phyloP scores from a whole-genome alignment of 2,888 invertebrate genomes.

The Orgyia antiqua region DNA sequence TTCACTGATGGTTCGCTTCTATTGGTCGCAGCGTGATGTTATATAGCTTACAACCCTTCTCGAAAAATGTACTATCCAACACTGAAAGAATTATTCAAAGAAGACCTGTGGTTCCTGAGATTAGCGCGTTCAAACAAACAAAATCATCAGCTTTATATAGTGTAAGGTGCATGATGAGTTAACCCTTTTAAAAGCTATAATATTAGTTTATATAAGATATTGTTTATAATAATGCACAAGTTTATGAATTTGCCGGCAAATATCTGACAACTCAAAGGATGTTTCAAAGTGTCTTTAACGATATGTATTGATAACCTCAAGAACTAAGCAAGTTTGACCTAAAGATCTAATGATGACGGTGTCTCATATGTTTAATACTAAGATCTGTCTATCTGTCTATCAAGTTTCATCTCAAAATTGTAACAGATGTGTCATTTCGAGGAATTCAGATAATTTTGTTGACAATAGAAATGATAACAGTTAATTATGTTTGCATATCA shows the following conservation, averaged over 20 bases:
- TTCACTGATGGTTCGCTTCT: too few species aligned
- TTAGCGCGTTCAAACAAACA: too few species aligned
- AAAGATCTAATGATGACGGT: slow-evolving; percentile 35
- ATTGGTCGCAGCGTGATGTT: too few species aligned
- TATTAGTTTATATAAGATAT: too few species aligned
- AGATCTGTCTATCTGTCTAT: slow-evolving; percentile 19
- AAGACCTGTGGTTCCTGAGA: too few species aligned
- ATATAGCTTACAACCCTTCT: too few species aligned
- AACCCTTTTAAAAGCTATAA: too few species aligned
- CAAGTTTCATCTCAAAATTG: slow-evolving; percentile 19
- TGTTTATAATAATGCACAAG: neutral
- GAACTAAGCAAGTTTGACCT: slow-evolving; percentile 30
- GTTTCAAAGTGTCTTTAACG: slow-evolving; percentile 27
- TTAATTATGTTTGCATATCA: slow-evolving; percentile 7
- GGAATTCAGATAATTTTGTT: slow-evolving; percentile 27
- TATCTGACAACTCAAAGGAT: slow-evolving; percentile 26
- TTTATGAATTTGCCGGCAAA: slow-evolving; percentile 25
- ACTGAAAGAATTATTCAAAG: too few species aligned
- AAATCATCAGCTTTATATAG: too few species aligned
- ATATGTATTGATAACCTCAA: slow-evolving; percentile 32
- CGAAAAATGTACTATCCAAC: too few species aligned
- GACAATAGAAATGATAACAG: slow-evolving; percentile 12
- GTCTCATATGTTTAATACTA: slow-evolving; percentile 25
- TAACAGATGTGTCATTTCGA: slow-evolving; percentile 28
- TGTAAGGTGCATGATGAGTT: too few species aligned